Conservation (phyloP, 2,113 vertebrate genomes). For the Daphoenositta chrysoptera region DNA sequence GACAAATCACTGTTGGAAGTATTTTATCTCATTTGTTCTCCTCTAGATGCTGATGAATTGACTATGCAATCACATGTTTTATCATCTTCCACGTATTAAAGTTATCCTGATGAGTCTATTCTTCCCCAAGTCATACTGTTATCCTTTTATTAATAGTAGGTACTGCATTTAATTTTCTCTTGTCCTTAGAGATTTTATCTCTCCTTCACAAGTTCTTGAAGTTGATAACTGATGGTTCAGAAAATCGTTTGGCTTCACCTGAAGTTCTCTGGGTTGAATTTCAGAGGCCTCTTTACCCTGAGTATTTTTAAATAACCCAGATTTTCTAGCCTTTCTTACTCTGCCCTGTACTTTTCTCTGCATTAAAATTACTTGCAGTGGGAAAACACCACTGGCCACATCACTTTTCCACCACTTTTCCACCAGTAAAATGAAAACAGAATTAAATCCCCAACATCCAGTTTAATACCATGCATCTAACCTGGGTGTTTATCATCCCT, state of each 20-base stretch:
- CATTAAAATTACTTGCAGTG: background rate
- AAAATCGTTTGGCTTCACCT: background rate
- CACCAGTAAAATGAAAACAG: background rate
- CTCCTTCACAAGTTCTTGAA: background rate
- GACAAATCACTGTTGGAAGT: background rate
- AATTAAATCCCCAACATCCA: background rate
- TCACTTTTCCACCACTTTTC: background rate
- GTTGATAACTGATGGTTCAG: background rate
- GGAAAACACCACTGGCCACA: background rate
- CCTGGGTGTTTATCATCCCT: background rate
- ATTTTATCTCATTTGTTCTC: background rate
- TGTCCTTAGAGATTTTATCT: background rate
- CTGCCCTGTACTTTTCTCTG: background rate
- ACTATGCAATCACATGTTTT: background rate
- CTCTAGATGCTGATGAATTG: background rate
- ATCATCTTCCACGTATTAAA: background rate
- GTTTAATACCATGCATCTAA: background rate
- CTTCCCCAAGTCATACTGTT: background rate
- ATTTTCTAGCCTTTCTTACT: background rate
- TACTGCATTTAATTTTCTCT: background rate
- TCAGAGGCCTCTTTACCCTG: background rate
- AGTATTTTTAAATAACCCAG: background rate
- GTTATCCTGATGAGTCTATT: background rate
- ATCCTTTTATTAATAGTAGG: background rate
- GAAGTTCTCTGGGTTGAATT: background rate